phyloP scores from a whole-genome alignment of 2,888 invertebrate genomes.

The Cybosia mesomella region DNA sequence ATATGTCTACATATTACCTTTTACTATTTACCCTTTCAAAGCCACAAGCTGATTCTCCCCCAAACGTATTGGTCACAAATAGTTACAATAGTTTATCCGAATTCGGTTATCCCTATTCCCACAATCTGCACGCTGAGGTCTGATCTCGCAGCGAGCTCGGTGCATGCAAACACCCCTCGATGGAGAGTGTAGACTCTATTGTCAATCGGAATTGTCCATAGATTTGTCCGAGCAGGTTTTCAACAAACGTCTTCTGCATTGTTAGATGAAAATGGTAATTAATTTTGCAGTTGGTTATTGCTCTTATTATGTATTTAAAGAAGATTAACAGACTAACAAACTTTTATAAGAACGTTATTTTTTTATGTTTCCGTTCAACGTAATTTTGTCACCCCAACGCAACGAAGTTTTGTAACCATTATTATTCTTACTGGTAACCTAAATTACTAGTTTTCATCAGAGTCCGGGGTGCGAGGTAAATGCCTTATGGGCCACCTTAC shows the following conservation, averaged over 20 bases:
- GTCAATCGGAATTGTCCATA: constrained; percentile 41
- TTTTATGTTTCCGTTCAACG: background rate
- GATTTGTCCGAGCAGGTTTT: constrained; percentile 50
- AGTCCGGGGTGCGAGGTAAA: too few species aligned
- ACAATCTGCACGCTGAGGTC: constrained; percentile 44
- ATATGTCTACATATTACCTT: background rate
- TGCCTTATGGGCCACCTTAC: too few species aligned
- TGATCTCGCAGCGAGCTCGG: constrained; percentile 32
- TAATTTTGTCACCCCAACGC: background rate
- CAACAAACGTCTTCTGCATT: constrained; percentile 43
- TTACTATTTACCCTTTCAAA: background rate
- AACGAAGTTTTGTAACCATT: too few species aligned
- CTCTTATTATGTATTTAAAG: background rate
- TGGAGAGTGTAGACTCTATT: constrained; percentile 34
- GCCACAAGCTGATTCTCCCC: background rate
- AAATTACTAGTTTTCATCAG: too few species aligned
- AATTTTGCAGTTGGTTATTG: constrained; percentile 37
- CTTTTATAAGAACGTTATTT: too few species aligned
- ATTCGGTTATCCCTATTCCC: constrained; percentile 21
- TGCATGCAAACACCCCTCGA: constrained; percentile 48
- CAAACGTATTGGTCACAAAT: background rate
- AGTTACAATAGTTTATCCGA: constrained; percentile 14
- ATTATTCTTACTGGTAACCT: too few species aligned
- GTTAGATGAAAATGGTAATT: constrained; percentile 44
- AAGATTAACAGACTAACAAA: background rate